phyloP scores from a whole-genome alignment of 2,797 vertebrate species.

The Antrozous pallidus region DNA sequence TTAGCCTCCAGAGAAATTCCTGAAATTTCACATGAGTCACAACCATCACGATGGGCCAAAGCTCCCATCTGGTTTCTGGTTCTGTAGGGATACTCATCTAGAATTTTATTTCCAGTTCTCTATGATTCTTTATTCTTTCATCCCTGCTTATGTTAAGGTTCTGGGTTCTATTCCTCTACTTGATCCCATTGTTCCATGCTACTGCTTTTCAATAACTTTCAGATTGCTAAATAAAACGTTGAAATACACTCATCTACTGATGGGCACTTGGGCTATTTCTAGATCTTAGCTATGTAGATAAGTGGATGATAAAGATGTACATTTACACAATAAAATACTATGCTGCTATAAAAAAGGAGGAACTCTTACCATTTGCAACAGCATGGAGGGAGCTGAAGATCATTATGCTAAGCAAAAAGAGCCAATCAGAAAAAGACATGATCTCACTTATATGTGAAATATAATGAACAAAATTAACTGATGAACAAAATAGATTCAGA shows the following conservation, averaged over 20 bases:
- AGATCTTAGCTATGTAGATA: background rate
- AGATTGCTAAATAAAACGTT: background rate
- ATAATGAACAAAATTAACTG: background rate
- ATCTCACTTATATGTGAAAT: background rate
- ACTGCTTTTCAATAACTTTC: background rate
- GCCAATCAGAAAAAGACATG: background rate
- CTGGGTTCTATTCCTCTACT: background rate
- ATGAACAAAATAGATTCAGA: background rate
- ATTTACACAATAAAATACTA: background rate
- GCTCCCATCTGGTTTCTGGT: background rate
- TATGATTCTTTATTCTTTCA: background rate
- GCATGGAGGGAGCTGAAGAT: background rate
- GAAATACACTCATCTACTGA: background rate
- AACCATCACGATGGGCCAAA: background rate
- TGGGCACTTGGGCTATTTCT: background rate
- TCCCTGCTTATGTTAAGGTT: background rate
- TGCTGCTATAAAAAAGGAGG: background rate
- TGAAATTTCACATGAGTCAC: background rate
- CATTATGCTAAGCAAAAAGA: background rate
- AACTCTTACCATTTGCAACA: background rate
- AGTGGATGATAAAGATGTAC: background rate
- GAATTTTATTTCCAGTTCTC: background rate
- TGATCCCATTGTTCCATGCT: background rate
- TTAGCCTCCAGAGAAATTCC: background rate
- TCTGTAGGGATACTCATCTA: background rate